phyloP scores from a whole-genome alignment of 1,140 invertebrate genomes.

The Chrysomallon squamiferum region DNA sequence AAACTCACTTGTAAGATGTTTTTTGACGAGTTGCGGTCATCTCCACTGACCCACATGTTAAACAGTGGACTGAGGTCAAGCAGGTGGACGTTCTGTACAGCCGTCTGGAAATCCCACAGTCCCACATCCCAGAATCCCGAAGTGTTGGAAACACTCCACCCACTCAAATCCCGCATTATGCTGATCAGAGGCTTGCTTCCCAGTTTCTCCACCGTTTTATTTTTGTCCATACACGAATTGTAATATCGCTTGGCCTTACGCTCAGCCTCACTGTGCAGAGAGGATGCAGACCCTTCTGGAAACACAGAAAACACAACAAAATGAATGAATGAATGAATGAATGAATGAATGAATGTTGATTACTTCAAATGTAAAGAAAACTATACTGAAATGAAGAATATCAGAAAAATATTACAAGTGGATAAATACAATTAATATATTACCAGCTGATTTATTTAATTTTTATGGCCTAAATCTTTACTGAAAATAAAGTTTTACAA shows the following conservation, averaged over 20 bases:
- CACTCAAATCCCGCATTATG: constrained; percentile 72
- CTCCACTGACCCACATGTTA: constrained; percentile 88
- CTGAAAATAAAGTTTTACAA: too few relatives aligned
- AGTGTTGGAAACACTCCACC: constrained; percentile 72
- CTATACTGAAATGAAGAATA: too few relatives aligned
- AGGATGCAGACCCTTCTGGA: constrained; percentile 38
- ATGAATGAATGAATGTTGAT: too few relatives aligned
- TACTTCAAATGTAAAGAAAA: too few relatives aligned
- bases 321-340: too few relatives aligned
- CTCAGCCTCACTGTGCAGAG: constrained; percentile 75
- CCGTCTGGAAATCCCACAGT: constrained; percentile 79
- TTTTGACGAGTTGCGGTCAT: constrained; percentile 87
- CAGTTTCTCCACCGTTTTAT: constrained; percentile 86
- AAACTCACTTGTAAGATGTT: constrained; percentile 82
- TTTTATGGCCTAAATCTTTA: too few relatives aligned
- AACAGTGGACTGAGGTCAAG: constrained; percentile 77
- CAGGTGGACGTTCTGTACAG: constrained; percentile 82
- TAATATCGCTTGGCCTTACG: constrained; percentile 90
- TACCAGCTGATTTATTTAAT: too few relatives aligned
- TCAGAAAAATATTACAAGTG: too few relatives aligned
- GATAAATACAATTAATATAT: too few relatives aligned
- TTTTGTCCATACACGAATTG: constrained; percentile 89
- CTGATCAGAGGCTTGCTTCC: constrained; percentile 82
- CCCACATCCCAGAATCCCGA: constrained; percentile 61
- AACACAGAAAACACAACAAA: background rate